These are phyloP conservation scores for Melipona quadrifasciata DNA, from an alignment of 1,140 invertebrate species.

Conservation along the genomic window DNA sequence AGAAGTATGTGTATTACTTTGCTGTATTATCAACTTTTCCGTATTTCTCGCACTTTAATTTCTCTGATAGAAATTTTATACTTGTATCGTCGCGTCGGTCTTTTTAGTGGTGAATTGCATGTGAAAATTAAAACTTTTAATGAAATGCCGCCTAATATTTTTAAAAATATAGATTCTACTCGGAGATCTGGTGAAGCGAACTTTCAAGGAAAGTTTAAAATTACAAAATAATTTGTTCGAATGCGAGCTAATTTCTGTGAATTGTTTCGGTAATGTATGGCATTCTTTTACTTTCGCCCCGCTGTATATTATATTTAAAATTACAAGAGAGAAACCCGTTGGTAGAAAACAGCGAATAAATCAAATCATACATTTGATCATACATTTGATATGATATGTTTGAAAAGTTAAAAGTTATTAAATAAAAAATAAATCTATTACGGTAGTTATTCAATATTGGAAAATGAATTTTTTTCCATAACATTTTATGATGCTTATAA, in stretches of 20 bases:
- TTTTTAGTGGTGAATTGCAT: background rate
- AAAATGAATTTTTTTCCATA: background rate
- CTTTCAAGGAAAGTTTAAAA: conserved; percentile 31
- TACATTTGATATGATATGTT: background rate
- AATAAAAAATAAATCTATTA: background rate
- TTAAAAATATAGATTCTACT: background rate
- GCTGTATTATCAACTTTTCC: too few species aligned
- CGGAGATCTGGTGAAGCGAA: background rate
- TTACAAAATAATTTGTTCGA: conserved; percentile 44
- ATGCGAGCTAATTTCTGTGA: conserved; percentile 28
- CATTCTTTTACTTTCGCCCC: conserved; percentile 34
- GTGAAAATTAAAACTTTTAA: conserved; percentile 37
- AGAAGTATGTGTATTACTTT: too few species aligned
- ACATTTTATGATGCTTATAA: too few species aligned
- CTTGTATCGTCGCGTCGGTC: too few species aligned
- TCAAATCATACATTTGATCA: too few species aligned
- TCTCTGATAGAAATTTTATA: too few species aligned
- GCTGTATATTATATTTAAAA: conserved; percentile 16
- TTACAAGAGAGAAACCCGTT: background rate
- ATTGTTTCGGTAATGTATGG: conserved; percentile 34
- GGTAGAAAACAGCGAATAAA: background rate
- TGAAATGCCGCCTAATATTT: conserved; percentile 17
- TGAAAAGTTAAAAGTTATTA: background rate
- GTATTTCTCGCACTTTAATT: too few species aligned
- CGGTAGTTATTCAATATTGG: background rate